These are phyloP conservation scores for Helicorthomorpha holstii DNA, from an alignment of 1,140 invertebrate species.

Conservation along the genomic window DNA sequence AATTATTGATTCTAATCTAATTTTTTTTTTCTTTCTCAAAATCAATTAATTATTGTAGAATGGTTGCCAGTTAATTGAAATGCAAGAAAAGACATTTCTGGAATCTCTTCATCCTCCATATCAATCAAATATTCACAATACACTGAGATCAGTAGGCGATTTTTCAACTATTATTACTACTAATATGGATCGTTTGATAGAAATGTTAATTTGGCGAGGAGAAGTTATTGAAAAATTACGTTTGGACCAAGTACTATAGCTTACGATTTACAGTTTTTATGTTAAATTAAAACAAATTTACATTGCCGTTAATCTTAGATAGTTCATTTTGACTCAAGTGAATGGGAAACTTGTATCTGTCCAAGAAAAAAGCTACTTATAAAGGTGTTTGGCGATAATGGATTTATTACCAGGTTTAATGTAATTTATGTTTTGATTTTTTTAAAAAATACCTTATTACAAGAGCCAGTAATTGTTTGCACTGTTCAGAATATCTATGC, in stretches of 20 bases:
- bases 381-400: conserved; percentile 1
- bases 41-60: neutral
- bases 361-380: neutral
- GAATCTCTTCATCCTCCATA: neutral
- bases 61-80: neutral
- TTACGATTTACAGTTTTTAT: neutral
- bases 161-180: neutral
- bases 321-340: no score
- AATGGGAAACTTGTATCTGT: neutral
- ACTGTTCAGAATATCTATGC: no score
- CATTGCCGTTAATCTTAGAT: no score
- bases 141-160: neutral
- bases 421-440: neutral
- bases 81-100: neutral
- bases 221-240: conserved; percentile 3
- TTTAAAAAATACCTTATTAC: no score
- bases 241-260: conserved; percentile 1
- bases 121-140: conserved; percentile 1
- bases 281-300: neutral
- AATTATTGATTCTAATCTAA: neutral
- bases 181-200: conserved; percentile 2
- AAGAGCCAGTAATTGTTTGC: no score
- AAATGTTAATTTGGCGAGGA: conserved; percentile 1
- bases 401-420: neutral
- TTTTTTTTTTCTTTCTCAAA: neutral